Evolutionary conservation across 2,797 vertebrate genomes (phyloP).

Genomic region (Limnodromus scolopaceus): DNA sequence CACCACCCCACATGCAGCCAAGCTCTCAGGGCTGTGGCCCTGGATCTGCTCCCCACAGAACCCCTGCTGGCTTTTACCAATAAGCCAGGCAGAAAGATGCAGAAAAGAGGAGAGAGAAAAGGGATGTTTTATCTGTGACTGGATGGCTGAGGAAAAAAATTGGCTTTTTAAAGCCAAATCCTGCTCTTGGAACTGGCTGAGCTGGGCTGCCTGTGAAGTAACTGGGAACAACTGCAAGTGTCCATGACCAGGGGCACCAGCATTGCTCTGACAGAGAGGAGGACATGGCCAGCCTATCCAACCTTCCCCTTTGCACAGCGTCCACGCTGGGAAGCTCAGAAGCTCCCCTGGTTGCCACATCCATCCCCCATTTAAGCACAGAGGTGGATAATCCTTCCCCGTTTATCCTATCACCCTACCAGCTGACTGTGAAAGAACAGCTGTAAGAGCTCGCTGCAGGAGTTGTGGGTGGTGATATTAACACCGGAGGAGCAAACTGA

Average conservation of each 20-base stretch:
- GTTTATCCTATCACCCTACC: neutral
- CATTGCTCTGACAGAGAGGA: neutral
- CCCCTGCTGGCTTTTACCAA: neutral
- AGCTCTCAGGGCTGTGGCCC: neutral
- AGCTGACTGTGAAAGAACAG: neutral
- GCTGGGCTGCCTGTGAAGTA: neutral
- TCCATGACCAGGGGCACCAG: neutral
- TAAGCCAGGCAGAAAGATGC: neutral
- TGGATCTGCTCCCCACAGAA: neutral
- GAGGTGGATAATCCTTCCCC: neutral
- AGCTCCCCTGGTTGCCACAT: neutral
- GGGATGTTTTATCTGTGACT: neutral
- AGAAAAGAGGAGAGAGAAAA: neutral
- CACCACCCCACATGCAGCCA: rapidly evolving
- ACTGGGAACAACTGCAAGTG: neutral
- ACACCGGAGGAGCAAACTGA: neutral
- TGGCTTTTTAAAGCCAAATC: neutral
- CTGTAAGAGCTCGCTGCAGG: neutral
- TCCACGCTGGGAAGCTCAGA: neutral
- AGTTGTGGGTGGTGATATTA: neutral
- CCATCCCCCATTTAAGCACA: neutral
- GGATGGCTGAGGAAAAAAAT: neutral
- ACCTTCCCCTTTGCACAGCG: neutral
- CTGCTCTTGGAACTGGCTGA: neutral
- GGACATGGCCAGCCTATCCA: neutral